These are phyloP conservation scores for Belgica antarctica DNA, from an alignment of 2,888 invertebrate species.

Conservation along the genomic window DNA sequence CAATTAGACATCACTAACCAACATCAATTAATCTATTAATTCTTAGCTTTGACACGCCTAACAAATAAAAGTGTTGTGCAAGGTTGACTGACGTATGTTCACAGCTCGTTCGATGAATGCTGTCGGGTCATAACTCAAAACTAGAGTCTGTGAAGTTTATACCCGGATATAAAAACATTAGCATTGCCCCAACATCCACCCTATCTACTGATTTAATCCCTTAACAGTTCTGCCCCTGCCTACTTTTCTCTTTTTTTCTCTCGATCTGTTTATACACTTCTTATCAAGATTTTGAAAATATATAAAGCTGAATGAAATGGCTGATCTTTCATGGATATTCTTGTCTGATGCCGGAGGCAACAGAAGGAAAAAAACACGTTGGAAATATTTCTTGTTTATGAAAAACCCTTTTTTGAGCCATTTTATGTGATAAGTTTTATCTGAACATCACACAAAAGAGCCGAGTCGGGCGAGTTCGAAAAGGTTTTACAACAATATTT, in stretches of 20 bases:
- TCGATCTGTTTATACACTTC: not conserved
- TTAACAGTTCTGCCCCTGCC: not conserved
- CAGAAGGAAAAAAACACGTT: not conserved
- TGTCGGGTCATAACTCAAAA: constrained; percentile 6
- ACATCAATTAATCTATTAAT: no score
- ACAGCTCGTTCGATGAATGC: not conserved
- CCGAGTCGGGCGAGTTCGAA: not conserved
- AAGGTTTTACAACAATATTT: not conserved
- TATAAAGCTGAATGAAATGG: not conserved
- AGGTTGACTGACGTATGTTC: no score
- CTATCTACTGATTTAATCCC: not conserved
- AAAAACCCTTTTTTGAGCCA: not conserved
- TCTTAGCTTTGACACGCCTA: no score
- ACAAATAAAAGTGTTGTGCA: no score
- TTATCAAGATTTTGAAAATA: not conserved
- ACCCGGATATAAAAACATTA: not conserved
- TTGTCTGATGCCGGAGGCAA: not conserved
- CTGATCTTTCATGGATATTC: constrained; percentile 2
- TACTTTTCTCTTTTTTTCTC: not conserved
- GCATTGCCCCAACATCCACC: not conserved
- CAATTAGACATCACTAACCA: no score
- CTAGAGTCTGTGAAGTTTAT: not conserved
- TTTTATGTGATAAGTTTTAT: constrained; percentile 7
- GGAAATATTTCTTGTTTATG: not conserved
- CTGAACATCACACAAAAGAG: not conserved